Base-by-base conservation (phyloP, 2,113 vertebrate species). In the Saguinus midas region DNA sequence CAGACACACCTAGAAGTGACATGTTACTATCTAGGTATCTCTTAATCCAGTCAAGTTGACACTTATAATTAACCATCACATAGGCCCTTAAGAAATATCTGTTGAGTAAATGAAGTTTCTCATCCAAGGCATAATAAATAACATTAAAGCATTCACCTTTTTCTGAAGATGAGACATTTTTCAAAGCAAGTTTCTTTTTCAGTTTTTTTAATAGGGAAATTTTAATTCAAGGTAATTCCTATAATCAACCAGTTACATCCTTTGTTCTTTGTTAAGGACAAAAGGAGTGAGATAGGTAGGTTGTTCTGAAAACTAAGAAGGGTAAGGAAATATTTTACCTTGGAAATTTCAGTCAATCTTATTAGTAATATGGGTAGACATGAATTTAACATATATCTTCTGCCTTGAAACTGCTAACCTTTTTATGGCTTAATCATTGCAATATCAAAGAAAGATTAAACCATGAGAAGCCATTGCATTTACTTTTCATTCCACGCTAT, bases 401-500 rank as follows among this genome's bases (percentile, higher is more conserved):
- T 88, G 45, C 55, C 82, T 82, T 66, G 35, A 95, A 88, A 82
- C 25, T 84, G 18, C 45, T 95, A 92, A 58, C 81, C 43, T 85
- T 87, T 96, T 43, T 48, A 52, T 45, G 68, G 16, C 58, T 94
- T 80, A 83, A 92, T 92, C 25, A 85, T 73, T 72, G 94, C 35
- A 91, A 40, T 78, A 90, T 35, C 17, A 82, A 40, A 50, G 82
- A 91, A 76, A 79, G 66, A 88, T 5, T 83, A 43, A 94, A 84
- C 50, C 66, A 48, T 5, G 79, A 91, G 87, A 95, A 82, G 27
- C 52, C n/a, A 93, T 32, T 96, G 90, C 87, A 89, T 80, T 96
- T 37, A 29, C 50, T 43, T 93, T 91, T 84, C 16, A 90, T 40
- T 80, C 35, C 4, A 64, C 29, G 79, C 27, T 89, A 90, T 5